Evolutionary conservation across 2,888 invertebrate species (phyloP).

Genomic region (Tortricodes alternella): DNA sequence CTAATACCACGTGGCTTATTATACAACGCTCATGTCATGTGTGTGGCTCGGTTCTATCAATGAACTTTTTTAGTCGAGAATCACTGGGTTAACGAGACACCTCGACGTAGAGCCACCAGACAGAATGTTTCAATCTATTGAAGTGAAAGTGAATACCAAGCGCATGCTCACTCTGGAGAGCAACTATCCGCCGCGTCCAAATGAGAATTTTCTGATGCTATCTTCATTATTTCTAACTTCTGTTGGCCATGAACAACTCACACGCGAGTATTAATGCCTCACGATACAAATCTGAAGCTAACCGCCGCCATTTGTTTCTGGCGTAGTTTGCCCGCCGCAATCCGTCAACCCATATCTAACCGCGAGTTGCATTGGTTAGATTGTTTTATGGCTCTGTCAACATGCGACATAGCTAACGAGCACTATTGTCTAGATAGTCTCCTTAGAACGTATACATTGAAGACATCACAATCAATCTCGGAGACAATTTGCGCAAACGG

Average conservation of each 20-base stretch:
- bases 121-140: conserved; percentile 43
- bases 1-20: conserved; percentile 65
- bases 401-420: conserved; percentile 56
- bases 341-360: conserved; percentile 58
- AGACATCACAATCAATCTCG: conserved; percentile 45
- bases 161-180: conserved; percentile 43
- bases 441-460: conserved; percentile 50
- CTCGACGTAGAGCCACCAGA: not conserved
- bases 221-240: conserved; percentile 51
- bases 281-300: conserved; percentile 56
- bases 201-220: conserved; percentile 47
- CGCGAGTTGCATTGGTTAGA: conserved; percentile 56
- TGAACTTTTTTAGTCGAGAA: conserved; percentile 32
- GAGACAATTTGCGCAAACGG: conserved; percentile 50
- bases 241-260: conserved; percentile 54
- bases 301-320: conserved; percentile 47
- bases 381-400: conserved; percentile 58
- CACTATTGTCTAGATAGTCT: conserved; percentile 55
- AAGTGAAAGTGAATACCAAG: conserved; percentile 57
- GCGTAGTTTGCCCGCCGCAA: conserved; percentile 40
- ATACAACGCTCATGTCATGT: conserved; percentile 55
- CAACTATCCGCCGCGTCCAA: conserved; percentile 45
- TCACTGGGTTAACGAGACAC: conserved; percentile 25
- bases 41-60: conserved; percentile 45
- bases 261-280: conserved; percentile 53